Base-by-base conservation (phyloP, 2,113 vertebrate species). In the Leptobrachium leishanense region DNA sequence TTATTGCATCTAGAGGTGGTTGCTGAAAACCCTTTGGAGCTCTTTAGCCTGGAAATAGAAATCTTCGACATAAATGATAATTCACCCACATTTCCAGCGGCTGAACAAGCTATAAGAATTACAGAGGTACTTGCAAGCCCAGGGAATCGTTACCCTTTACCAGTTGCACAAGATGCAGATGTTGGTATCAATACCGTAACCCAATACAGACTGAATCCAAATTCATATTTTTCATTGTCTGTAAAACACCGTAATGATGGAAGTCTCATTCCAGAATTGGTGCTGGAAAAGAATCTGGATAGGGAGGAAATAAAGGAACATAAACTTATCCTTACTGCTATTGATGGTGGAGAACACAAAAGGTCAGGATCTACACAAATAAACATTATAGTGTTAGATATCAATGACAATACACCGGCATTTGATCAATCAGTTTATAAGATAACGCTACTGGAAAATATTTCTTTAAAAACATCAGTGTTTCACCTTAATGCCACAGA, bases 131-230 rank as follows among this genome's bases (percentile, higher is more conserved):
- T 69, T 20, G 53, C 54, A 44, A 50, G 12, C 42, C 42, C 66
- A 12, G 41, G 71, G 55, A 10, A 5, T 43, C 40, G 20, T 10
- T 74, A 74, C 8, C 68, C 68, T 82, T 5, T 76, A 76, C 39
- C 43, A 12, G 55, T 7, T 59, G 85, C 85, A 0, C 73, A 86
- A 1, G 88, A 90, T 68, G 76, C 86, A 0, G 93, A 94, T 3
- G 91, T 94, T 77, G 93, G 93, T 50, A 89, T 79, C 8, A 94
- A 94, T 10, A 76, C 90, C 0, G 87, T 94, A 65, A 89, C 85
- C 53, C 90, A 86, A 80, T 94, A 94, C 62, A 53, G 42, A 4
- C 85, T 94, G 1, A 91, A 87, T 81, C 85, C 89, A 2, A 91
- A 84, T 77, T 83, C 84, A 20, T 85, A 92, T 81, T 94, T 94